phyloP scores from a whole-genome alignment of 2,797 vertebrate genomes.

The Spondyliosoma cantharus region DNA sequence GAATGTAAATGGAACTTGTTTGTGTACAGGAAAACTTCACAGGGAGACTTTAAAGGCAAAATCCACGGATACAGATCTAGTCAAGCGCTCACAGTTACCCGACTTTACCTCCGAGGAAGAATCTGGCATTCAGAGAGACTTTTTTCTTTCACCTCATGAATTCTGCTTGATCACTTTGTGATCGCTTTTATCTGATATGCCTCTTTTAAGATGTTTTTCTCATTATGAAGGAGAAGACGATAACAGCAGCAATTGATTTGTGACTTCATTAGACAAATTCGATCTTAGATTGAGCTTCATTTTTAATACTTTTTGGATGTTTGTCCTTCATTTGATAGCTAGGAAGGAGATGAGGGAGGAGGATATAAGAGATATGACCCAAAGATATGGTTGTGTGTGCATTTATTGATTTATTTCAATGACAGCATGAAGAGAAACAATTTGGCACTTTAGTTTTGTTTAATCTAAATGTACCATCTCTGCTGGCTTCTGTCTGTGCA shows the following conservation, averaged over 20 bases:
- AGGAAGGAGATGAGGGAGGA: neutral
- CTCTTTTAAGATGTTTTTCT: neutral
- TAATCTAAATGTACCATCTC: conserved; percentile 15
- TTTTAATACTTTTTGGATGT: conserved; percentile 9
- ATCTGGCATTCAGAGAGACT: neutral
- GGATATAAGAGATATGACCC: neutral
- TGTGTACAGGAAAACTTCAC: conserved; percentile 22
- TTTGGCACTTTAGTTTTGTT: conserved; percentile 8
- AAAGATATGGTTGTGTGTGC: neutral
- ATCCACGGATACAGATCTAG: conserved; percentile 21
- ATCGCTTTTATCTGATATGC: conserved; percentile 20
- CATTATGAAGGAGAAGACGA: conserved; percentile 5
- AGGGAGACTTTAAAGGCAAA: conserved; percentile 22
- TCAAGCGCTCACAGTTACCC: conserved; percentile 19
- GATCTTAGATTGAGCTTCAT: conserved; percentile 5
- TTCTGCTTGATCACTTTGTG: conserved; percentile 19
- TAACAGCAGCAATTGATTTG: conserved; percentile 14
- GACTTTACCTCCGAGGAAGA: conserved; percentile 13
- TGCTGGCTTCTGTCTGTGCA: conserved; percentile 23
- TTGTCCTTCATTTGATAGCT: conserved; percentile 13
- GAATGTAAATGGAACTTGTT: conserved; percentile 10
- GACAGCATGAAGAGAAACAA: neutral
- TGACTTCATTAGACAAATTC: conserved; percentile 7
- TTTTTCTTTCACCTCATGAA: conserved; percentile 1
- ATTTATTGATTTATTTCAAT: conserved; percentile 7